A percentile compares a stretch with the other conserved stretches of the same genome.
Evolutionary conservation across 2,113 vertebrate genomes (phyloP).

Genomic region (Lamprologus ornatipinnis): DNA sequence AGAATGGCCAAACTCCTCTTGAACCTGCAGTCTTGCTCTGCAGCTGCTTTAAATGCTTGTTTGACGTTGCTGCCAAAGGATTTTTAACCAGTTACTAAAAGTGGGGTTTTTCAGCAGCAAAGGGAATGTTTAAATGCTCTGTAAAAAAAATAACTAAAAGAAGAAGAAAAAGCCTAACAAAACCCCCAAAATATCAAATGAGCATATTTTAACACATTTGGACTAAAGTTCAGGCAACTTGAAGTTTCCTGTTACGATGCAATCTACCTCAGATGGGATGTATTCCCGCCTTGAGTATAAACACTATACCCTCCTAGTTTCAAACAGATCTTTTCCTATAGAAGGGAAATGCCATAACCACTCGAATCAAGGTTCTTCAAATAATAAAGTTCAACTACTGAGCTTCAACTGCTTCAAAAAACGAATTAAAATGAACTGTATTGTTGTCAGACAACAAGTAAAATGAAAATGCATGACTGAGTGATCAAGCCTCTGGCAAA

Average conservation of each 20-base stretch:
- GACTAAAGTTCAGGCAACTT: not conserved
- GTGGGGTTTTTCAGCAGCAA: rapidly evolving
- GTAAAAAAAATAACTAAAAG: not conserved
- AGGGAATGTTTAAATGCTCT: not conserved
- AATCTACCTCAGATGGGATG: rapidly evolving
- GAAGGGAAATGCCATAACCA: not conserved
- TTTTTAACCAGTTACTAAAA: not conserved
- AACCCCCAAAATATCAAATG: not conserved
- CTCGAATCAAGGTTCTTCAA: not conserved
- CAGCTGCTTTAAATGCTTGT: not conserved
- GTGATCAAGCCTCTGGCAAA: not conserved
- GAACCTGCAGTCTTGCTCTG: not conserved
- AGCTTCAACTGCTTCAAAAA: not conserved
- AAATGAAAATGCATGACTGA: not conserved
- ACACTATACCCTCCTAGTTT: not conserved
- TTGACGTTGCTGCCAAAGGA: not conserved
- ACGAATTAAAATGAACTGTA: not conserved
- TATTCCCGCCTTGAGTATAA: not conserved
- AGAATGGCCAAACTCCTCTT: not conserved
- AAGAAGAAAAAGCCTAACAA: not conserved
- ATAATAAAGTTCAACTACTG: no score
- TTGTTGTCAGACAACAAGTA: not conserved
- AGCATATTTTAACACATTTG: not conserved
- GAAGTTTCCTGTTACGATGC: not conserved
- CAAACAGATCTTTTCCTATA: not conserved